Base-by-base conservation (phyloP, 2,888 invertebrate species). In the Choristoneura rosaceana region DNA sequence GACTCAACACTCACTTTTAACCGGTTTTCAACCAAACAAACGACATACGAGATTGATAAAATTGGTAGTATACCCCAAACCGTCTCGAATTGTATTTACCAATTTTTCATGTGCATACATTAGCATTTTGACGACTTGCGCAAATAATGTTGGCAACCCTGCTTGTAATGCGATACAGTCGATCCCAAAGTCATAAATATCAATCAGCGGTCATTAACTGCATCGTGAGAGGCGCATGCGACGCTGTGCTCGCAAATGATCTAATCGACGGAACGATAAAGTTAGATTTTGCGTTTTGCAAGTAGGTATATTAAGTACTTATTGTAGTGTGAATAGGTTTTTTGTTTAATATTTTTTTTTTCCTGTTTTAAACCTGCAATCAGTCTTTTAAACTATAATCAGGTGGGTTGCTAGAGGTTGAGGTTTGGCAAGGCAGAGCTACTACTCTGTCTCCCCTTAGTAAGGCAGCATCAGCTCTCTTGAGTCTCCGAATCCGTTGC, bases 111-210 rank as follows among this genome's bases (percentile, higher is more conserved):
- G 4, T 43, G n/a, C 41, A 41, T 25, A n/a, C 43, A 43, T 43
- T 43, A 43, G 43, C 41, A 15, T 43, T 25, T 17, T 1, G 17
- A 43, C n/a, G 9, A n/a, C 12, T 5, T 25, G 33, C n/a, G n/a
- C 43, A 9, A 60, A 33, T 14, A 17, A 12, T 43, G 14, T 43
- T 61, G 52, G 52, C 73, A 69, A 14, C 68, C 78, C 76, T 81
- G 71, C 75, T 71, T 82, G 84, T 83, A 82, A 89, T 86, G 79
- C 82, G 84, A 88, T 88, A 86, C 78, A 76, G 77, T 82, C 83
- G 81, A 84, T 87, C 87, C 81, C 81, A 84, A 87, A 87, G 83
- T 84, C 88, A 89, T 90, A 90, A 89, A 91, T 90, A 90, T 89
- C 88, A 91, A 90, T 90, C 88, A 88, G 81, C 81, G 75, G 79